A percentile compares a stretch with the other conserved stretches of the same genome.
Conservation (phyloP, 2,797 vertebrate genomes). For the Notolepis coatsorum region DNA sequence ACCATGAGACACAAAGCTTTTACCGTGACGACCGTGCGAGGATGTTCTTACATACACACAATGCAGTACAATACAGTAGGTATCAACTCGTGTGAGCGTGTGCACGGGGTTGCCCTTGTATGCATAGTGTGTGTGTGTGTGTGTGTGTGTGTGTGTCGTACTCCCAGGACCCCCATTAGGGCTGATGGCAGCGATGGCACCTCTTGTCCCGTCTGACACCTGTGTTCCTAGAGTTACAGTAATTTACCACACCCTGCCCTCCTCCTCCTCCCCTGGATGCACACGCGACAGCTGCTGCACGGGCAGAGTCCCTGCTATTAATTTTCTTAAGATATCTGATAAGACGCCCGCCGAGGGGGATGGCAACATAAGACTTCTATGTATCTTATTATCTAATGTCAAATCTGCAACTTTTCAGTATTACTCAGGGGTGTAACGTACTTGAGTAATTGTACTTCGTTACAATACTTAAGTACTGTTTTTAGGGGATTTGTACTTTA, state of each 20-base stretch:
- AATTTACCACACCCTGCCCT: conserved; percentile 36
- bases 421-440: too few species aligned
- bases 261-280: conserved; percentile 21
- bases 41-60: conserved; percentile 34
- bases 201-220: conserved; percentile 68
- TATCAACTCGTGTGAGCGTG: conserved; percentile 39
- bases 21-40: conserved; percentile 36
- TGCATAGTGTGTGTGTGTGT: conserved; percentile 15
- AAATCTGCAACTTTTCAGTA: too few species aligned
- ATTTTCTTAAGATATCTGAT: conserved; percentile 63
- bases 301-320: conserved; percentile 42
- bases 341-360: conserved; percentile 23
- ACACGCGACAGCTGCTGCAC: conserved; percentile 57
- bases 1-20: too few species aligned
- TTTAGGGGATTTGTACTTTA: too few species aligned
- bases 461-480: too few species aligned
- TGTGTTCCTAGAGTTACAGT: conserved; percentile 69
- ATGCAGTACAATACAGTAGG: conserved; percentile 21
- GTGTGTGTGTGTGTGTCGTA: background rate
- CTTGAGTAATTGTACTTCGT: too few species aligned
- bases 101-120: conserved; percentile 19
- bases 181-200: conserved; percentile 65
- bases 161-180: conserved; percentile 47
- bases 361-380: conserved; percentile 18
- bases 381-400: background rate